Conservation (phyloP, 92 coral and sea anemone genomes). For the Ricordea florida region DNA sequence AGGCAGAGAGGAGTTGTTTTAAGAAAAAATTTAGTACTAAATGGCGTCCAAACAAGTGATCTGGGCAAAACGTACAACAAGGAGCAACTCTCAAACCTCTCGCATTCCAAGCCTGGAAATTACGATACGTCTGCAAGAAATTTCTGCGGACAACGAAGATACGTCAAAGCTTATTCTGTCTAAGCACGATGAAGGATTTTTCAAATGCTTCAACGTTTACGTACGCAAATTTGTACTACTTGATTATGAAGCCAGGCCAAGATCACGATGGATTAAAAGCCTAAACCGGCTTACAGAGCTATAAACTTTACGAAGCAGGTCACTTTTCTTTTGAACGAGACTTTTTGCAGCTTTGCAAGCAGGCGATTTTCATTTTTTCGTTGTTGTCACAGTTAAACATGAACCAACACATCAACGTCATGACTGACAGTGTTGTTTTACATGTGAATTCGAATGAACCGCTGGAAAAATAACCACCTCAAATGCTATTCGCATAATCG, state of each 20-base stretch:
- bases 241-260: constrained; percentile 14
- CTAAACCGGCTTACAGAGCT: constrained; percentile 22
- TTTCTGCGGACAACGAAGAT: not conserved
- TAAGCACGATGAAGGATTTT: constrained; percentile 7
- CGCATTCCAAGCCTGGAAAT: constrained; percentile 25
- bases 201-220: constrained; percentile 10
- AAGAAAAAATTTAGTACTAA: not conserved
- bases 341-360: constrained; percentile 8
- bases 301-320: constrained; percentile 32
- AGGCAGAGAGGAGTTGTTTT: constrained; percentile 3
- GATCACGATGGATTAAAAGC: constrained; percentile 29
- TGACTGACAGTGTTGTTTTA: not conserved
- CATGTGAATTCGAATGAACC: not conserved
- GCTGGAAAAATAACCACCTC: not conserved
- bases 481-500: not conserved
- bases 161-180: not conserved
- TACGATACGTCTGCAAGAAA: not conserved
- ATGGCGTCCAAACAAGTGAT: constrained; percentile 11
- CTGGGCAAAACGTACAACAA: constrained; percentile 1
- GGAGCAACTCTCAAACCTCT: not conserved
- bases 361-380: constrained; percentile 22
- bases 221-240: constrained; percentile 15
- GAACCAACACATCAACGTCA: constrained; percentile 14
- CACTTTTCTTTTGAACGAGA: constrained; percentile 17
- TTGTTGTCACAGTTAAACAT: constrained; percentile 25